Evolutionary conservation across 2,797 vertebrate genomes (phyloP), one percentile per base, ranked within the genome.

Genomic region (Heteromormyrus szaboi): DNA sequence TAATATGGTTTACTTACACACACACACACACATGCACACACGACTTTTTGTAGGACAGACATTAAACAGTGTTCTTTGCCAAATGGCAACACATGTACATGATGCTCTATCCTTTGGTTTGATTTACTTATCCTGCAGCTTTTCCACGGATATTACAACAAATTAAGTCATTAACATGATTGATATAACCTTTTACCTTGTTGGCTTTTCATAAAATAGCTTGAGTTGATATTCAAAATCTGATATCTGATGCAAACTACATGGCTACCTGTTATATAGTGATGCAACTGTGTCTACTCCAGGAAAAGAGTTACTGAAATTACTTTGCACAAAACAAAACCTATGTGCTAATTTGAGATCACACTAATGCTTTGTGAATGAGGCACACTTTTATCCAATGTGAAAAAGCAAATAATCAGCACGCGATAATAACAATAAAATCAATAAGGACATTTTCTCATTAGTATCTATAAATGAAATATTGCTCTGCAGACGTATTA

Each of bases 391-490:
- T 79, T 89, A 90, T 81, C 88, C 91, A 90, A 90, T 79, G 88
- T 37, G 65, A 90, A 89, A 91, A 93, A 88, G 90, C 90, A 93
- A 93, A 93, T 91, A 93, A 92, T 91, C 89, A 90, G 90, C 90
- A 90, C 87, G 89, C 88, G 88, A 90, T 90, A 90, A 92, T 92
- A 91, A 91, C 89, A 90, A 86, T 90, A 90, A 90, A 87, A 92
- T 92, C 91, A 92, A 91, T 90, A 92, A 90, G 89, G 92, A 93
- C 92, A 91, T 92, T 93, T 92, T 93, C 92, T 93, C 92, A 93
- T 93, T 93, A 93, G 90, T 86, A 90, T 88, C 84, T 65, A 44
- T 92, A 90, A 92, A 92, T 92, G 92, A 92, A 92, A 92, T 88
- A 44, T 88, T 90, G 90, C 90, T 86, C 88, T 86, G 90, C 90